Base-by-base conservation (phyloP, 2,888 invertebrate species). In the Eupithecia tripunctaria region DNA sequence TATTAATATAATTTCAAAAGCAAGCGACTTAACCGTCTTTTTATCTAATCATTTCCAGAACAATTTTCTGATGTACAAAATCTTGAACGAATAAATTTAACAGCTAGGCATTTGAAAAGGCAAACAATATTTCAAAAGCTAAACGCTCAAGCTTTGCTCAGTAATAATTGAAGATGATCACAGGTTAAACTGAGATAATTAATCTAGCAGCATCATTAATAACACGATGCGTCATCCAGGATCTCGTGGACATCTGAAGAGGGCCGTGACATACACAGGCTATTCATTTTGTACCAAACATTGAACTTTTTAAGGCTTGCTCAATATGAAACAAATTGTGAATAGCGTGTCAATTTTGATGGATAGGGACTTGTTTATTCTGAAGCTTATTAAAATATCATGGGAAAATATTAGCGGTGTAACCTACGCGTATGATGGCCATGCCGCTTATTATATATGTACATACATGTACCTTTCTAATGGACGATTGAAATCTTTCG, bases 241-340 rank as follows among this genome's bases (percentile, higher is more conserved):
- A 75, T 75, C 75, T 69, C 29, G 66, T 32, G 38, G 74, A 71
- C 74, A 69, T 68, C 62, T 66, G 74, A 71, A 60, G 74, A 74
- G 41, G 72, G 62, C 73, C 72, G 41, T 73, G 75, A 76, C 73
- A 76, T 71, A 75, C 73, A 73, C 60, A 38, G 29, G 15, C 68
- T 51, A 74, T 74, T 74, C 60, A 72, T 68, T 70, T 68, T 72
- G 68, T 66, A 70, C 38, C 36, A 68, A 70, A 64, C 73, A 73
- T 75, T 75, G 72, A 75, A 75, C 72, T 75, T 75, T 75, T 75
- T 67, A 67, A 69, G 15, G 65, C 72, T 75, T 72, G 70, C 74
- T 68, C 72, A 72, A 75, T 65, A 64, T 71, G 32, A 29, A 67
- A 69, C 68, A 59, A 68, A 71, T 68, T 71, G 66, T 62, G 51